Conservation (phyloP, 2,888 invertebrate species). For the Lycia hirtaria region DNA sequence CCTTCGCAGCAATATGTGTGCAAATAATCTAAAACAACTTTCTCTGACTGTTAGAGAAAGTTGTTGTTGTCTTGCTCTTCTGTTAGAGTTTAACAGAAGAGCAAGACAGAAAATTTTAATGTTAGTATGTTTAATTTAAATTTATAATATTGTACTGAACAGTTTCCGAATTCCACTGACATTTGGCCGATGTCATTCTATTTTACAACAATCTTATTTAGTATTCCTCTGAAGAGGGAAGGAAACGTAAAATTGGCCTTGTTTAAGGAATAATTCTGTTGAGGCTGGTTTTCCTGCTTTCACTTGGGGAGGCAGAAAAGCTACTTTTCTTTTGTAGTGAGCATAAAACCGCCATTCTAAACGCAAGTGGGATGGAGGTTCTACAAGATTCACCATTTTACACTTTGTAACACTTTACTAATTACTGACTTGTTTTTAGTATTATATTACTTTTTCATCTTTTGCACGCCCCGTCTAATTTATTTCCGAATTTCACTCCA, state of each 20-base stretch:
- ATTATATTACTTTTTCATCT: no score
- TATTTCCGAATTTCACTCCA: no score
- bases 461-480: no score
- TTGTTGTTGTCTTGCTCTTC: no score
- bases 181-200: conserved; percentile 7
- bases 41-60: no score
- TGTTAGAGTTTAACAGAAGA: no score
- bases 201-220: conserved; percentile 30
- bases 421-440: no score
- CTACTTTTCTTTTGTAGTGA: conserved; percentile 13
- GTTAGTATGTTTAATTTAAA: no score
- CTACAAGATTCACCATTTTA: background rate
- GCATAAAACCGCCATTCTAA: conserved; percentile 8
- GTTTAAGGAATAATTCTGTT: conserved; percentile 29
- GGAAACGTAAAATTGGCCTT: conserved; percentile 27
- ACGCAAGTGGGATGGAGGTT: conserved; percentile 4
- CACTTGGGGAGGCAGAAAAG: conserved; percentile 8
- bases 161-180: background rate
- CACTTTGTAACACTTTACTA: conserved; percentile 5
- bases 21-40: no score
- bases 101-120: no score
- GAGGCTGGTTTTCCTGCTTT: conserved; percentile 23
- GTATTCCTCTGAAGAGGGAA: conserved; percentile 28
- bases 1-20: no score
- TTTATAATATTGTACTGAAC: conserved; percentile 1